A percentile compares a stretch with the other conserved stretches of the same genome.
phyloP scores from a whole-genome alignment of 2,113 vertebrate genomes.

The Dromiciops gliroides region DNA sequence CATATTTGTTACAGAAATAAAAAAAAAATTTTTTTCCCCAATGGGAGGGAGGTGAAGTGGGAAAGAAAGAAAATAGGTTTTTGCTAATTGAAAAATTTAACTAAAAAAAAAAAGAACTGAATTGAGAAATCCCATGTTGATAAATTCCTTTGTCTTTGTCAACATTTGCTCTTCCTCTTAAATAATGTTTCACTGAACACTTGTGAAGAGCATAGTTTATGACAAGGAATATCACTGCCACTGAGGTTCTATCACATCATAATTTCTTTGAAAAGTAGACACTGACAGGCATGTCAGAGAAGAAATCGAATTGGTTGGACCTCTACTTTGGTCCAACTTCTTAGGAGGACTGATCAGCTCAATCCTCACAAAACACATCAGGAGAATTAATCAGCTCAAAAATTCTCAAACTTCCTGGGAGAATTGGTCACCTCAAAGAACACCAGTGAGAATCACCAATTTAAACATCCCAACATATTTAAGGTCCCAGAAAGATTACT shows the following conservation, averaged over 20 bases:
- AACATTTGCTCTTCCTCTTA: neutral
- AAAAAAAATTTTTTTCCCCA: too few species aligned
- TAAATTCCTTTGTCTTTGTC: neutral
- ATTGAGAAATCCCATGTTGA: neutral
- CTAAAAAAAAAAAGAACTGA: neutral
- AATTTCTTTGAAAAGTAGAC: neutral
- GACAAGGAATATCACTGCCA: neutral
- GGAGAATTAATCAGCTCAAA: neutral
- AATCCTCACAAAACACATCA: neutral
- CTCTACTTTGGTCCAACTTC: neutral
- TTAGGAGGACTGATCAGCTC: neutral
- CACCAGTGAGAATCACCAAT: neutral
- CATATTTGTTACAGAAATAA: neutral
- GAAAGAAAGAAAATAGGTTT: neutral
- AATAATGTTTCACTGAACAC: neutral
- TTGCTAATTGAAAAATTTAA: neutral
- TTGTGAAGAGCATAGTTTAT: neutral
- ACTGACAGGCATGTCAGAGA: neutral
- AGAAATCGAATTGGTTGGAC: neutral
- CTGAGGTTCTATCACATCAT: neutral
- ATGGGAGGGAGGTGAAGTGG: neutral
- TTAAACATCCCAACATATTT: neutral
- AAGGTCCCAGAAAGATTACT: neutral
- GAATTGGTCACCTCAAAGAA: neutral
- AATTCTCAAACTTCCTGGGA: neutral